Conservation (phyloP, 2,888 invertebrate species). For the Thecocarcelia acutangulata region DNA sequence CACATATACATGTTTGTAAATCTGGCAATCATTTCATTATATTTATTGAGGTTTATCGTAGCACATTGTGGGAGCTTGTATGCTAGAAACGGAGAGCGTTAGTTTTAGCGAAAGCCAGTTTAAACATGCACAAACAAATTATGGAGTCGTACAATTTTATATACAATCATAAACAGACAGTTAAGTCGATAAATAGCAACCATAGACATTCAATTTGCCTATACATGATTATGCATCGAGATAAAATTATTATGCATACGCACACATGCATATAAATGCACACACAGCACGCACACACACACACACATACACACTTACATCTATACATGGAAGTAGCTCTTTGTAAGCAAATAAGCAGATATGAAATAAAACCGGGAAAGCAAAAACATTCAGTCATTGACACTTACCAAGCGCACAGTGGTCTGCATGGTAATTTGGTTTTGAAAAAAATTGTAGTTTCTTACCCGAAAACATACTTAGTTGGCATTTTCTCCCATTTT, state of each 20-base stretch:
- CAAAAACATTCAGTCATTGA: conserved; percentile 57
- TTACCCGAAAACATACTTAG: no score
- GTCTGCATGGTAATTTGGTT: not conserved
- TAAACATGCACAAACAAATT: conserved; percentile 9
- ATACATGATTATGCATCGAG: conserved; percentile 55
- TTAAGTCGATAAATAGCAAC: conserved; percentile 63
- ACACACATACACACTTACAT: not conserved
- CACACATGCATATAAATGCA: not conserved
- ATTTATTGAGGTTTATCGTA: conserved; percentile 47
- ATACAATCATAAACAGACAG: conserved; percentile 57
- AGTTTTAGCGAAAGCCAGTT: conserved; percentile 6
- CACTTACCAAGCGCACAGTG: conserved; percentile 24
- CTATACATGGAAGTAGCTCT: not conserved
- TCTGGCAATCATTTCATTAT: conserved; percentile 44
- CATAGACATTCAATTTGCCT: conserved; percentile 63
- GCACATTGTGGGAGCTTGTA: conserved; percentile 17
- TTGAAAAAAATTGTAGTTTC: no score
- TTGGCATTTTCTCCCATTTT: no score
- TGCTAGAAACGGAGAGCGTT: not conserved
- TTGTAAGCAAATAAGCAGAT: conserved; percentile 22
- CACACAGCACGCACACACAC: not conserved
- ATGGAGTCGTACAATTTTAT: conserved; percentile 13
- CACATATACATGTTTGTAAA: not conserved
- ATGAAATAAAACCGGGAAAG: conserved; percentile 24
- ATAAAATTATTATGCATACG: conserved; percentile 59